Evolutionary conservation across 2,888 invertebrate genomes (phyloP), one percentile per base, ranked within the genome.

Genomic region (Dysmachus trigonus): DNA sequence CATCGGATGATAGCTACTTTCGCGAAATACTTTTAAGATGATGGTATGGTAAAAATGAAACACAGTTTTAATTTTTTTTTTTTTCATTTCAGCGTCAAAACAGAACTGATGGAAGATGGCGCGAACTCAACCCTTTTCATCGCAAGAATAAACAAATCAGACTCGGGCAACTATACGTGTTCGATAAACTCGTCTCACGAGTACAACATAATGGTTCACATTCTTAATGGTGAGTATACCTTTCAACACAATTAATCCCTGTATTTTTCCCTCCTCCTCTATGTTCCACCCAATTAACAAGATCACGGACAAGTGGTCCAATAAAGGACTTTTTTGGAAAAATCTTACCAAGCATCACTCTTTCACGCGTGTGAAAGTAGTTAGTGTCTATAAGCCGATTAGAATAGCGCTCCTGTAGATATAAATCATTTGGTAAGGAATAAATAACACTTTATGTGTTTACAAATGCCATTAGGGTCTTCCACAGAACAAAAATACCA

Each of bases 161-260:
- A 93, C 90, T 92, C 92, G 71, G 93, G 93, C 81, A 93, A 93
- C 90, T 93, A 93, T 90, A 93, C 93, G 30, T 93, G 93, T 90
- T 92, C 93, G 88, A 93, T 93, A 88, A 92, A 92, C 88, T 91
- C 92, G 87, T 92, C 91, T 87, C 92, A 93, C 89, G 92, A 92
- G 88, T 93, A 92, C 87, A 93, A 91, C 86, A 93, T 93, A 87
- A 91, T 93, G 86, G 93, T 93, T 87, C 93, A 93, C 89, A 93
- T 93, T 87, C 91, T 93, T 41, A 93, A 93, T 89, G 93, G 93
- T 93, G 90, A 92, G 92, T 89, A n/a, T n/a, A 71, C 62, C 18
- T 62, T 62, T 62, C 62, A 62, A 62, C 10, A 22, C 18, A 18
- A 53, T 53, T 53, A 35, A 35, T 74, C 18, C 35, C 30, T 33